A percentile compares a stretch with the other conserved stretches of the same genome.
Conservation (phyloP, 2,113 vertebrate genomes). For the Chloebia gouldiae region DNA sequence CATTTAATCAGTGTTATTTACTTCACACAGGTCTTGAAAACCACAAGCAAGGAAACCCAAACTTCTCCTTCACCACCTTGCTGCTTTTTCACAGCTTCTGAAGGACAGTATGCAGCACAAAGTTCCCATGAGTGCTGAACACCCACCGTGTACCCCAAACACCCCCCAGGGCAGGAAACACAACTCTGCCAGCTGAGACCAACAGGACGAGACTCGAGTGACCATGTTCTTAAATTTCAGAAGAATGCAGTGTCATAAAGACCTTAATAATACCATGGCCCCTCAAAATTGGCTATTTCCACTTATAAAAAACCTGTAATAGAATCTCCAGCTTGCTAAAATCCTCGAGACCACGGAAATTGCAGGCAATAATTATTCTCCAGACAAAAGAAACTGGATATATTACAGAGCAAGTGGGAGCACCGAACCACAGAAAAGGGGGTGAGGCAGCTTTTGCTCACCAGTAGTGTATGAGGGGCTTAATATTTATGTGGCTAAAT, state of each 20-base stretch:
- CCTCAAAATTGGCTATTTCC: not conserved
- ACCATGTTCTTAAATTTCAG: not conserved
- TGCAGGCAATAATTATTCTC: not conserved
- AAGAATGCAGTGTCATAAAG: not conserved
- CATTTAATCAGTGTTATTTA: not conserved
- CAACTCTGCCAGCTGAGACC: not conserved
- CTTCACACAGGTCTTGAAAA: not conserved
- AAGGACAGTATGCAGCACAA: not conserved
- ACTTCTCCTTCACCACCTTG: not conserved
- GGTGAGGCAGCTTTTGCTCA: not conserved
- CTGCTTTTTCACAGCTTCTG: not conserved
- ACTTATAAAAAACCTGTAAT: not conserved
- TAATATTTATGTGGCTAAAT: not conserved
- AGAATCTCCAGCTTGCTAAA: not conserved
- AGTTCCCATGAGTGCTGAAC: not conserved
- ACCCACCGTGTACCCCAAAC: not conserved
- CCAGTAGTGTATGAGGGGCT: not conserved
- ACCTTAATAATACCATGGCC: not conserved
- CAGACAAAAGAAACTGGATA: not conserved
- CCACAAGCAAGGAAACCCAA: not conserved
- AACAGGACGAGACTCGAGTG: accelerated
- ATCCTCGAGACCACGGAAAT: not conserved
- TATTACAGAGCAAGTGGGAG: not conserved
- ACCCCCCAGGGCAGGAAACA: not conserved
- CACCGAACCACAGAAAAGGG: not conserved